Percentiles rank a stretch among this genome's conserved stretches.
These are phyloP conservation scores for Cistogaster globosa DNA, from an alignment of 2,888 invertebrate species.

Conservation along the genomic window DNA sequence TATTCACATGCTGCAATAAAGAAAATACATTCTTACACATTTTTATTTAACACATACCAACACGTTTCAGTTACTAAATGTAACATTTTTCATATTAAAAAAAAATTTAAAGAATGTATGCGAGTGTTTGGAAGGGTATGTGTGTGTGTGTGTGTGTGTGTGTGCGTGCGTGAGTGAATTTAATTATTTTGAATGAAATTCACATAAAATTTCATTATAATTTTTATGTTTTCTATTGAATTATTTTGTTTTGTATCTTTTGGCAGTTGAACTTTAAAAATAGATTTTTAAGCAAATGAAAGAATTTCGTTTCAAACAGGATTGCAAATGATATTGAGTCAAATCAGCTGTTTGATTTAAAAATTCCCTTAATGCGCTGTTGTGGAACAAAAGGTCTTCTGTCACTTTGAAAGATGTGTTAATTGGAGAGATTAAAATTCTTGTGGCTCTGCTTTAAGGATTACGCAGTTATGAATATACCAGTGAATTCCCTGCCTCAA, in stretches of 20 bases:
- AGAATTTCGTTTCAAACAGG: no score
- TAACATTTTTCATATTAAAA: constrained; percentile 25
- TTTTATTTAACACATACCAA: not conserved
- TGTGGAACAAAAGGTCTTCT: no score
- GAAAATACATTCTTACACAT: constrained; percentile 22
- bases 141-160: constrained; percentile 35
- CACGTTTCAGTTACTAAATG: constrained; percentile 28
- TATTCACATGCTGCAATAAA: not conserved
- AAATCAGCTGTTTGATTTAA: no score
- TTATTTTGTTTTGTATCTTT: not conserved
- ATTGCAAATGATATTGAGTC: no score
- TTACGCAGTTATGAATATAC: no score
- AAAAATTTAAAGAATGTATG: not conserved
- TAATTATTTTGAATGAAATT: constrained; percentile 52
- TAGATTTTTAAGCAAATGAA: not conserved
- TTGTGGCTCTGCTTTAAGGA: no score
- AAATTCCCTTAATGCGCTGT: no score
- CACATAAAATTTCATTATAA: constrained; percentile 40
- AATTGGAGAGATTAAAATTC: no score
- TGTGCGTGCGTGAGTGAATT: constrained; percentile 54
- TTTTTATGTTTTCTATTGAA: not conserved
- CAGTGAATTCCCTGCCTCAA: no score
- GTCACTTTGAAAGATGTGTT: no score
- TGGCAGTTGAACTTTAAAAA: not conserved
- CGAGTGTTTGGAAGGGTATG: constrained; percentile 19